phyloP scores from a whole-genome alignment of 2,113 vertebrate genomes.

The Upupa epops region DNA sequence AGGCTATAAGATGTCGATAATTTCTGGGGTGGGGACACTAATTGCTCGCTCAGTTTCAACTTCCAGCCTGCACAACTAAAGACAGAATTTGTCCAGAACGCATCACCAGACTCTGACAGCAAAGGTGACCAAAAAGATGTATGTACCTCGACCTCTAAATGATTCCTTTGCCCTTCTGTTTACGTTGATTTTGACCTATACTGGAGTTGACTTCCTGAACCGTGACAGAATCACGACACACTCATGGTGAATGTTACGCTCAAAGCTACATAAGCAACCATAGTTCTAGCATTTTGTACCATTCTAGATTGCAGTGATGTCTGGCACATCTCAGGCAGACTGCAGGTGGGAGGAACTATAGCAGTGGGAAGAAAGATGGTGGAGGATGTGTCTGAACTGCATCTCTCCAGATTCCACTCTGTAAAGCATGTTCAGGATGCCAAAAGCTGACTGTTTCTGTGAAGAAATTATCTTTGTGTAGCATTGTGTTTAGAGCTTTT shows the following conservation, averaged over 20 bases:
- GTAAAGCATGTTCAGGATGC: not conserved
- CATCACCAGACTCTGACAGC: not conserved
- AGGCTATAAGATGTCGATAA: not conserved
- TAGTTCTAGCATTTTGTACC: not conserved
- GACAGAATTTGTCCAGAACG: not conserved
- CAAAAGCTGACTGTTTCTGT: not conserved
- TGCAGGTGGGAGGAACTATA: rapidly evolving
- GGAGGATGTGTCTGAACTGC: not conserved
- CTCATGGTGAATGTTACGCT: not conserved
- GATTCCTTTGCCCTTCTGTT: not conserved
- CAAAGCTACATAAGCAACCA: not conserved
- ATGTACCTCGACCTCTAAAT: not conserved
- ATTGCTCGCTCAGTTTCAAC: too few relatives aligned
- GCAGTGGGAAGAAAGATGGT: not conserved
- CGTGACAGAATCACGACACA: not conserved
- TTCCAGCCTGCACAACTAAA: too few relatives aligned
- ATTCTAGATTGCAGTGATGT: not conserved
- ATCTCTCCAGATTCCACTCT: not conserved
- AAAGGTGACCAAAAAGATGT: not conserved
- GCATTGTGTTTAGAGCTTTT: not conserved
- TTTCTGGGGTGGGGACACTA: not conserved
- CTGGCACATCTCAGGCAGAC: not conserved
- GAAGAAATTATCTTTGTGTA: not conserved
- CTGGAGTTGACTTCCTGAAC: not conserved
- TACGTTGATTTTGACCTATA: not conserved